Evolutionary conservation across 1,140 invertebrate genomes (phyloP).

Genomic region (Papilio helenus): DNA sequence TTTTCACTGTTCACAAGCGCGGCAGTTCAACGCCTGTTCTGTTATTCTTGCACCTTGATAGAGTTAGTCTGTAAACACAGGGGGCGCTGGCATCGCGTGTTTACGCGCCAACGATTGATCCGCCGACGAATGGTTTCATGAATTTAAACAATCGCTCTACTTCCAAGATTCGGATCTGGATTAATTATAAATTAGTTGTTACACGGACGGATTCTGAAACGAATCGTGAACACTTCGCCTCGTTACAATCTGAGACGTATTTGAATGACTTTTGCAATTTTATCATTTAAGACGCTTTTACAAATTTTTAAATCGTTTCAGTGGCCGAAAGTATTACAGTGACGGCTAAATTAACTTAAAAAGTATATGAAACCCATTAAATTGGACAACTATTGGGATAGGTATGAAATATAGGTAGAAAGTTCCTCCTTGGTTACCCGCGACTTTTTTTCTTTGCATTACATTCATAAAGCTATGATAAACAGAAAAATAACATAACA

Average conservation of each 20-base stretch:
- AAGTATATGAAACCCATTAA: neutral
- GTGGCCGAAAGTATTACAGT: neutral
- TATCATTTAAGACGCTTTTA: no score
- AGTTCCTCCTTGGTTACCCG: no score
- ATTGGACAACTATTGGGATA: neutral
- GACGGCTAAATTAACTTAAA: neutral
- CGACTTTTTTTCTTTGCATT: no score
- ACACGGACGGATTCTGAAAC: no score
- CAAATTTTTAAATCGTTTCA: no score
- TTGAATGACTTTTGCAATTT: no score
- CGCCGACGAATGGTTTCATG: conserved; percentile 22
- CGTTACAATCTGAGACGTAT: no score
- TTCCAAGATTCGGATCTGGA: conserved; percentile 14
- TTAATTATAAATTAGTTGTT: neutral
- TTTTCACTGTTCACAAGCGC: conserved; percentile 59
- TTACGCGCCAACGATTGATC: conserved; percentile 51
- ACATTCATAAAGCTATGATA: neutral
- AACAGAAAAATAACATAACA: neutral
- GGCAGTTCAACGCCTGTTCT: conserved; percentile 70
- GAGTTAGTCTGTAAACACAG: conserved; percentile 62
- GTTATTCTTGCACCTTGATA: conserved; percentile 77
- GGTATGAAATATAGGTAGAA: no score
- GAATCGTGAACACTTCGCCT: no score
- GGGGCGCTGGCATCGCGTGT: conserved; percentile 46
- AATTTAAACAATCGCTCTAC: conserved; percentile 15